Evolutionary conservation across 2,888 invertebrate species (phyloP), one percentile per base, ranked within the genome.

Genomic region (Andrena minutula): DNA sequence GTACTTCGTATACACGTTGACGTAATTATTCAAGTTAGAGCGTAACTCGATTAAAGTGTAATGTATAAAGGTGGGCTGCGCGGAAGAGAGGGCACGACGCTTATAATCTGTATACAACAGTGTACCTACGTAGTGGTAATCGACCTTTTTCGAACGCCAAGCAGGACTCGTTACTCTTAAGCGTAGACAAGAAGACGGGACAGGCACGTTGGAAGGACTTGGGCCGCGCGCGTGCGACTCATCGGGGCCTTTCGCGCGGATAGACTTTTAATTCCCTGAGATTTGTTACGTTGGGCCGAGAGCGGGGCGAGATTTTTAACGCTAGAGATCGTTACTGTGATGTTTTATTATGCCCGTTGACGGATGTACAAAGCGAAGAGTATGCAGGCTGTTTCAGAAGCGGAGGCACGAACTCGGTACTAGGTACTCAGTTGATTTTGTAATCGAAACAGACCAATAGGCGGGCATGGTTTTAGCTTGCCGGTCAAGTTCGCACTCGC

Each of bases 1-100:
- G 87, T 91, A 92, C 90, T 91, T 90, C 91, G 90, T 91, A 91
- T 85, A 87, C 75, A 80, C 77, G 77, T 85, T 64, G 77, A 81
- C 56, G 58, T 65, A 74, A 68, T 86, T 81, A 87, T 86, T 85
- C 84, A 86, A 82, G 83, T 86, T 89, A 89, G 88, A 81, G 20
- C 4, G 75, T 89, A 71, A 89, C 87, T 87, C 87, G 86, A 88
- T 83, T 73, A 75, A 70, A 86, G 70, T 85, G 82, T 87, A 87
- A 83, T 80, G 80, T 85, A 82, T 84, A 84, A 88, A 69, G 8
- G n/a, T 28, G 30, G 65, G n/a, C 23, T 26, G 30, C 35, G 41
- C 41, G 41, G 16, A 41, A 60, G 56, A 64, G 85, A 80, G 79
- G 79, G 83, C 73, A 84, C 64, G 82, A 89, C 81, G 85, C 85